Conservation (phyloP, 2,888 invertebrate genomes). For the Pediacus dermestoides region DNA sequence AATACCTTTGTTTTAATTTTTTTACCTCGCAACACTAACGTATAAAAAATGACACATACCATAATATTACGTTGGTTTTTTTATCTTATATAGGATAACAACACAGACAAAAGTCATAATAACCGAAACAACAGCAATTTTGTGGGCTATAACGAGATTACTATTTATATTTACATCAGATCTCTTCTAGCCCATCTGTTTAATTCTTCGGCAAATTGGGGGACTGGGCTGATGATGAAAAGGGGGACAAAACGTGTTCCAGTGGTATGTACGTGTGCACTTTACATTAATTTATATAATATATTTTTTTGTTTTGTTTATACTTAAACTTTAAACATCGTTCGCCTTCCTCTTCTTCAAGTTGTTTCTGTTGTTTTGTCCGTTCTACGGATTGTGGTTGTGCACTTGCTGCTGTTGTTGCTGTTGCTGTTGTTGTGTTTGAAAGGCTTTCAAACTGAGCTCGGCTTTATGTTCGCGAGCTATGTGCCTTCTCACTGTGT, state of each 20-base stretch:
- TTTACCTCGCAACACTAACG: conserved; percentile 30
- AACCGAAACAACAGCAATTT: conserved; percentile 31
- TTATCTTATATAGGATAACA: conserved; percentile 30
- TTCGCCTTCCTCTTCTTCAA: no score
- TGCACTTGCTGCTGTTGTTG: conserved; percentile 56
- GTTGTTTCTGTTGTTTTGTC: conserved; percentile 12
- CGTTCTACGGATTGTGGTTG: conserved; percentile 61
- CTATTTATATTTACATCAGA: conserved; percentile 37
- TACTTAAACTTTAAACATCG: conserved; percentile 7
- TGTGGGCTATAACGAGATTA: no score
- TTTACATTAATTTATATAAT: no score
- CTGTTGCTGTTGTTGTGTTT: conserved; percentile 50
- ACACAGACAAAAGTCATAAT: conserved; percentile 41
- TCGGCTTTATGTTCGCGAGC: conserved; percentile 84
- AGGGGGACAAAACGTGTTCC: no score
- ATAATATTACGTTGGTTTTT: conserved; percentile 25
- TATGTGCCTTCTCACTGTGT: conserved; percentile 86
- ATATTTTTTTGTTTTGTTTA: conserved; percentile 13
- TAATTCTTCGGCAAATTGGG: no score
- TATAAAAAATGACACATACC: conserved; percentile 41
- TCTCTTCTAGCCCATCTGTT: no score
- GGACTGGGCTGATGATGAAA: no score
- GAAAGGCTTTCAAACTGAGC: conserved; percentile 53
- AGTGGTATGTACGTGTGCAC: no score
- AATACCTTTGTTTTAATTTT: no score